A percentile compares a stretch with the other conserved stretches of the same genome.
phyloP scores from a whole-genome alignment of 2,797 vertebrate genomes.

The Helicolenus hilgendorfi region DNA sequence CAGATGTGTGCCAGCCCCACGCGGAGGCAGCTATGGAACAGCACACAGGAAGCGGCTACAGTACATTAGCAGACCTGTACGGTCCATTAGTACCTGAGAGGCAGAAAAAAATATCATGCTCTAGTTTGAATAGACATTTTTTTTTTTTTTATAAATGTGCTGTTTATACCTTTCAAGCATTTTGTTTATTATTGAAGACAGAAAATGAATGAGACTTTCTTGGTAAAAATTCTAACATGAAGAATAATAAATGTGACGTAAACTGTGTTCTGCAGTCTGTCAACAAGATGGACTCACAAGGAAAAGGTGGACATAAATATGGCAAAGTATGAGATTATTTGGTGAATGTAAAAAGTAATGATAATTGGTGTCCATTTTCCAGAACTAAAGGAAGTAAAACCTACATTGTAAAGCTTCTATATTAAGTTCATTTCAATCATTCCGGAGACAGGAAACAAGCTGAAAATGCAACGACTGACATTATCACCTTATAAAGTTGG shows the following conservation, averaged over 20 bases:
- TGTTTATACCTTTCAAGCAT: slow-evolving; percentile 2
- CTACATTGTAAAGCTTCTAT: background rate
- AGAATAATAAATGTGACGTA: background rate
- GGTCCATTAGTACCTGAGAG: slow-evolving; percentile 60
- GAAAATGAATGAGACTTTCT: background rate
- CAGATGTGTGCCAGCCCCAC: slow-evolving; percentile 13
- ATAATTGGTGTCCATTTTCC: background rate
- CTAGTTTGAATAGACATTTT: background rate
- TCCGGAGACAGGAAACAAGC: background rate
- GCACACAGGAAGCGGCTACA: slow-evolving; percentile 42
- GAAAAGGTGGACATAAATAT: background rate
- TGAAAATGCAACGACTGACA: background rate
- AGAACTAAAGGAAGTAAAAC: background rate
- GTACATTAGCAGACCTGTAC: slow-evolving; percentile 61
- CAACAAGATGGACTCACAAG: background rate
- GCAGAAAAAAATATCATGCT: background rate
- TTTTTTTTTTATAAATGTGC: slow-evolving; percentile 14
- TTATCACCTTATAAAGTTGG: background rate
- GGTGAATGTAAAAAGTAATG: background rate
- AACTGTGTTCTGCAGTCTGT: background rate
- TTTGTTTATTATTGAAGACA: background rate
- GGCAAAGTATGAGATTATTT: background rate
- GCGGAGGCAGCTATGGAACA: slow-evolving; percentile 15
- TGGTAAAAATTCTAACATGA: background rate
- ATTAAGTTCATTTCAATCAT: background rate